Percentiles rank a stretch among this genome's conserved stretches.
phyloP scores from a whole-genome alignment of 2,797 vertebrate genomes.

The Pseudochirops corinnae region DNA sequence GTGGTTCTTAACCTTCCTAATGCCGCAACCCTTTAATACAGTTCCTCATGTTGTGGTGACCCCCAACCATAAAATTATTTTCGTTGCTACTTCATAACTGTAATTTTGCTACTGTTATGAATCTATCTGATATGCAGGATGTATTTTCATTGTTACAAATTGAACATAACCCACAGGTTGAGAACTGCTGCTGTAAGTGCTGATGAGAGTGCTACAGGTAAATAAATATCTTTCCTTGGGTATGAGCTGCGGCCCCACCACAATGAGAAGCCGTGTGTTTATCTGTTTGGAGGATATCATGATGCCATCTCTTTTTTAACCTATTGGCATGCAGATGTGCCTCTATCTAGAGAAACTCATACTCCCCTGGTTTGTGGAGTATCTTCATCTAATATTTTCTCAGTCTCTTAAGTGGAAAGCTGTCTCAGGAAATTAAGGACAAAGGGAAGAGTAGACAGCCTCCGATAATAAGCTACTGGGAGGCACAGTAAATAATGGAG shows the following conservation, averaged over 20 bases:
- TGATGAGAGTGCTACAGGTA: constrained; percentile 43
- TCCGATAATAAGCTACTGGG: constrained; percentile 63
- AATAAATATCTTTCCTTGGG: background rate
- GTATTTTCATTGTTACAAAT: too few relatives aligned
- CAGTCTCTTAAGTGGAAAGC: constrained; percentile 70
- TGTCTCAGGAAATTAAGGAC: constrained; percentile 75
- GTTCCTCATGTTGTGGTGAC: too few relatives aligned
- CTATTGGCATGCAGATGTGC: background rate
- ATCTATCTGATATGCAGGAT: too few relatives aligned
- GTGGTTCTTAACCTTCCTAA: too few relatives aligned
- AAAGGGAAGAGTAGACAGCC: constrained; percentile 60
- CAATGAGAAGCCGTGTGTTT: background rate
- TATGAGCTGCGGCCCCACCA: background rate
- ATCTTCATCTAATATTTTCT: constrained; percentile 67
- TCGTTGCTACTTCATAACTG: too few relatives aligned
- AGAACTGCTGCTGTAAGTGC: constrained; percentile 5
- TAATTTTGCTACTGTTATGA: too few relatives aligned
- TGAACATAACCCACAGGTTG: too few relatives aligned
- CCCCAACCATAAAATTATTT: too few relatives aligned
- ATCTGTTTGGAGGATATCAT: constrained; percentile 9
- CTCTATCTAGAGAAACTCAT: constrained; percentile 44
- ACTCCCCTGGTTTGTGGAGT: constrained; percentile 38
- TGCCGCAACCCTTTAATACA: too few relatives aligned
- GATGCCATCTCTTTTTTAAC: constrained; percentile 37
- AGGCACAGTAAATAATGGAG: constrained; percentile 67